Conservation (phyloP, 2,113 vertebrate genomes). For the Gobio gobio region DNA sequence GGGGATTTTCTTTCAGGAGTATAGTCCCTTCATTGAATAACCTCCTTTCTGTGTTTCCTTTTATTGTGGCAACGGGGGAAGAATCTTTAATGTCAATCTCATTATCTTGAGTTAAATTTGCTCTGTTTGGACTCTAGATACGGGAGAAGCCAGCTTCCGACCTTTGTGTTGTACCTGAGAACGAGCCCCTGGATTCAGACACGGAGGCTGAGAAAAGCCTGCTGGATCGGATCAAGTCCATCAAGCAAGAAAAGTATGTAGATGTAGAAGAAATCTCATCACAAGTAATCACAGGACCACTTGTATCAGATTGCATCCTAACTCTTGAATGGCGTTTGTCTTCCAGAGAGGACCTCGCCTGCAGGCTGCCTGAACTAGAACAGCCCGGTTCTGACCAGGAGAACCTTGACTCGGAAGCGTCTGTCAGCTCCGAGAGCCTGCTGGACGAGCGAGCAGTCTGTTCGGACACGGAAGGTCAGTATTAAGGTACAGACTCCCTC, state of each 20-base stretch:
- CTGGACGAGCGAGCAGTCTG: slow-evolving; percentile 81
- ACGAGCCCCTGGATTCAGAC: slow-evolving; percentile 80
- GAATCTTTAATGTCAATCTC: background rate
- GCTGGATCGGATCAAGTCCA: slow-evolving; percentile 89
- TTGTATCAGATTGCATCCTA: background rate
- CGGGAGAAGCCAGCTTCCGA: slow-evolving; percentile 70
- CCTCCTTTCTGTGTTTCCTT: background rate
- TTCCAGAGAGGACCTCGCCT: slow-evolving; percentile 91
- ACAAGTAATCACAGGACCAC: background rate
- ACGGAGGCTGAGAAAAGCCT: slow-evolving; percentile 84
- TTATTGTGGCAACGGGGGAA: background rate
- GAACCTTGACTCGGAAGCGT: slow-evolving; percentile 91
- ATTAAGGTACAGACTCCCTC: slow-evolving; percentile 73
- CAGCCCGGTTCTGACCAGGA: slow-evolving; percentile 94
- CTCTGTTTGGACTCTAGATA: slow-evolving; percentile 62
- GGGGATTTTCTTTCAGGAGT: too few species aligned
- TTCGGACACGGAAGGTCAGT: slow-evolving; percentile 88
- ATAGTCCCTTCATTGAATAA: background rate
- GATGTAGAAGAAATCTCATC: background rate
- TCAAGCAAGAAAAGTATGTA: slow-evolving; percentile 93
- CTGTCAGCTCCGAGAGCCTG: slow-evolving; percentile 92
- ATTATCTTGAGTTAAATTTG: background rate
- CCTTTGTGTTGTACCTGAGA: slow-evolving; percentile 79
- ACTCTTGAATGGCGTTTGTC: slow-evolving; percentile 1
- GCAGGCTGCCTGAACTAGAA: slow-evolving; percentile 92